A percentile compares a stretch with the other conserved stretches of the same genome.
phyloP scores from a whole-genome alignment of 2,797 vertebrate genomes.

The Valencia hispanica region DNA sequence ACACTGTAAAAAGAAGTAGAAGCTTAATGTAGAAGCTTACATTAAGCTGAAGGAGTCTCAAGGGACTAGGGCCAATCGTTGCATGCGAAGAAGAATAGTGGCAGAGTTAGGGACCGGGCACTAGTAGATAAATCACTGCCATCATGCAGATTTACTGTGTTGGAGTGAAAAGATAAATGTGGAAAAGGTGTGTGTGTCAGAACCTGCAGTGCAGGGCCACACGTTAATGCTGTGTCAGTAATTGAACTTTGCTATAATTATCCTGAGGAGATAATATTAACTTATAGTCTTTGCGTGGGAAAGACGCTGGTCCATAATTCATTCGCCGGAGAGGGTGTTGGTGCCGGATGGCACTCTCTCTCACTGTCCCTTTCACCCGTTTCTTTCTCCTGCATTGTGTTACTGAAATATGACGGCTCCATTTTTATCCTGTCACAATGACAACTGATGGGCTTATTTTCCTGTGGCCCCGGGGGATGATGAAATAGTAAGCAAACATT shows the following conservation, averaged over 20 bases:
- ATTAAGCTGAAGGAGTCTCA: constrained; percentile 90
- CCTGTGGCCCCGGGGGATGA: constrained; percentile 94
- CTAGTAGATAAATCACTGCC: constrained; percentile 92
- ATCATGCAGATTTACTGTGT: constrained; percentile 91
- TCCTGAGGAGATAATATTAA: constrained; percentile 99
- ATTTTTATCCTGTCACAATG: constrained; percentile 99
- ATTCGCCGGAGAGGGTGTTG: constrained; percentile 86
- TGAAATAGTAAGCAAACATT: constrained; percentile 98
- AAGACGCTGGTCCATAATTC: constrained; percentile 90
- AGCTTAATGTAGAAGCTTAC: no score
- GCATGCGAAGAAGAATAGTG: constrained; percentile 86
- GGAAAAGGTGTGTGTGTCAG: constrained; percentile 86
- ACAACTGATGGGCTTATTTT: constrained; percentile 99
- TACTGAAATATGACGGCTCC: constrained; percentile 99
- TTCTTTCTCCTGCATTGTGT: constrained; percentile 87
- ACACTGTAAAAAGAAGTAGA: constrained; percentile 87
- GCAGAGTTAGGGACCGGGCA: constrained; percentile 74
- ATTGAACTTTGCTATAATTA: constrained; percentile 99
- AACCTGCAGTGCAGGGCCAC: constrained; percentile 86
- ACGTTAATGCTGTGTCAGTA: constrained; percentile 91
- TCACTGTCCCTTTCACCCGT: constrained; percentile 59
- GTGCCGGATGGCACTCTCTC: constrained; percentile 68
- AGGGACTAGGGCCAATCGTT: constrained; percentile 86
- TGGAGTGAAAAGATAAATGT: constrained; percentile 95
- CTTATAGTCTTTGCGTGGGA: constrained; percentile 90